Evolutionary conservation across 2,888 invertebrate genomes (phyloP), one percentile per base, ranked within the genome.

Genomic region (Chorisops tibialis): DNA sequence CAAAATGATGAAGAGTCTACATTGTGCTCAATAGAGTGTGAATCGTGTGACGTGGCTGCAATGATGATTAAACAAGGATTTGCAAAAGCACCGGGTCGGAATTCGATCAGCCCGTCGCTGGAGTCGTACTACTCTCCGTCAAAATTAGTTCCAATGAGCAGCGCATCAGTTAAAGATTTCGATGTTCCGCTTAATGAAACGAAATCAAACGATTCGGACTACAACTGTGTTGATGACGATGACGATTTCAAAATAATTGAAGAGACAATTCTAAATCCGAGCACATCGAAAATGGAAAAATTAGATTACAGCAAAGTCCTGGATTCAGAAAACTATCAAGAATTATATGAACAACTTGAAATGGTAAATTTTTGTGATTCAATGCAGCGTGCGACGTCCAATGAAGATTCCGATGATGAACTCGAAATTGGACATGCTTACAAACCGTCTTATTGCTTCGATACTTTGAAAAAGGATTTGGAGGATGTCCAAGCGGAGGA

Each of bases 371-470:
- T 73, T 74, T 35, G 65, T 72, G 4, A 70, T 51, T 60, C 58
- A n/a, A 54, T 47, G 16, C 45, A 19, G 62, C 47, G 4, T 60
- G 67, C n/a, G 56, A 37, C 38, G 54, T 63, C 75, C 54, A 72
- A 71, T 0, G 76, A 76, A 62, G 79, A 79, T 0, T 79, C 80
- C 65, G 79, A 77, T 52, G 77, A 78, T 37, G 67, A 77, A 14
- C 76, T 77, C 51, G 71, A 72, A 6, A 75, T 74, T 4, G 64
- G 65, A 16, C 70, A 74, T 5, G 65, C 24, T 63, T 63, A 12
- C 65, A 67, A 12, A 71, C 72, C 7, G 65, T 69, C 21, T 71
- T 70, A 30, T 78, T 75, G 67, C 71, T 4, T 61, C 74, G 6
- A 72, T 69, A 63, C 74, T 71, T 11, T 71, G 68, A 65, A 75